Conservation (phyloP, 1,140 invertebrate species). For the Heterodera schachtii region DNA sequence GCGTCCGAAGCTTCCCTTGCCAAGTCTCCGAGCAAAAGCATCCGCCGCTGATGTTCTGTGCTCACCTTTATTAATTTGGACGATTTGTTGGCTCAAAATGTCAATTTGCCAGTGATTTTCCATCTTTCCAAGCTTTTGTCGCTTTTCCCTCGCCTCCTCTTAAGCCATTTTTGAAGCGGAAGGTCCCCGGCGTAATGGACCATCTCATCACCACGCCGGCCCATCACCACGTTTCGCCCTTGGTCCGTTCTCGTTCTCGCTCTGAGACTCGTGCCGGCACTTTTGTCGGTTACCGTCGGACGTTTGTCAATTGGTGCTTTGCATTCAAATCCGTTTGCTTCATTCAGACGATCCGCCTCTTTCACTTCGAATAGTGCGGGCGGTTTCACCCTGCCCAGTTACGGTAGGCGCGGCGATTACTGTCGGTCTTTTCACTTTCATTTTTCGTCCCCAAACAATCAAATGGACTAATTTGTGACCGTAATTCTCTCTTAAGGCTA, state of each 20-base stretch:
- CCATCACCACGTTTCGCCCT: constrained; percentile 42
- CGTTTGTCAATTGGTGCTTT: neutral
- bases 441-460: too few species aligned
- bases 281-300: constrained; percentile 7
- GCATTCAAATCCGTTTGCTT: neutral
- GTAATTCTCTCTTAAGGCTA: constrained; percentile 3
- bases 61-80: neutral
- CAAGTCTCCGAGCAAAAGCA: neutral
- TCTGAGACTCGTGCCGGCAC: constrained; percentile 15
- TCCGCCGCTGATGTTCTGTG: neutral
- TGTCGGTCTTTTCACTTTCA: too few species aligned
- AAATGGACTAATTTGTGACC: neutral
- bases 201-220: constrained; percentile 24
- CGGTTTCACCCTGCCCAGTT: constrained; percentile 40
- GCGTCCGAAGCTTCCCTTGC: too few species aligned
- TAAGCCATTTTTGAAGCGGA: too few species aligned
- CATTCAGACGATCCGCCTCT: constrained; percentile 32
- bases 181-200: constrained; percentile 11
- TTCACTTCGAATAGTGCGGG: constrained; percentile 35
- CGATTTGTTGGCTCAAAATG: too few species aligned
- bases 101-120: too few species aligned
- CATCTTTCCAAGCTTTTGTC: neutral
- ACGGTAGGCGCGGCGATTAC: constrained; percentile 18
- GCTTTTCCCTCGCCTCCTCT: neutral
- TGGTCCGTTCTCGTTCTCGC: constrained; percentile 35